Evolutionary conservation across 2,797 vertebrate genomes (phyloP).

Genomic region (Phalanger gymnotis): DNA sequence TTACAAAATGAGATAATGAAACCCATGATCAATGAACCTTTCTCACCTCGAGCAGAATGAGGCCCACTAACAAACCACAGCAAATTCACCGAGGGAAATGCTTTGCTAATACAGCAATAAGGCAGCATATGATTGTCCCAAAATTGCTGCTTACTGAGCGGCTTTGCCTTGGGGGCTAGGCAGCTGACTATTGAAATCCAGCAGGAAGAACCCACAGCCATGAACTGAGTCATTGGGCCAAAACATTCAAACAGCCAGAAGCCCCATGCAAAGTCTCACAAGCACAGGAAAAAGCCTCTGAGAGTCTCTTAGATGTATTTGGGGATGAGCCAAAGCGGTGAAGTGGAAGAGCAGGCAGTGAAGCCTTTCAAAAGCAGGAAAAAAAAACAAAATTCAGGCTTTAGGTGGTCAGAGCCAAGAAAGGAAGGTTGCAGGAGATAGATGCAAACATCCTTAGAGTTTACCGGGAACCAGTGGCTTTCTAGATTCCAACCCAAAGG

Average conservation of each 20-base stretch:
- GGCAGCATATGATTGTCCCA: conserved; percentile 38
- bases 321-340: not conserved
- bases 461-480: not conserved
- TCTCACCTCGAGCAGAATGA: not conserved
- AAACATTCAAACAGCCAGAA: not conserved
- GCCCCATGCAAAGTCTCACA: not conserved
- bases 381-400: not conserved
- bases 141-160: conserved; percentile 47
- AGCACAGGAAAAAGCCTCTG: not conserved
- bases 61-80: conserved; percentile 66
- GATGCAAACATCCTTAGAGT: not conserved
- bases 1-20: conserved; percentile 26
- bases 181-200: not conserved
- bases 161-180: conserved; percentile 48
- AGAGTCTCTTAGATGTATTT: not conserved
- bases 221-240: not conserved
- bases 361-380: not conserved
- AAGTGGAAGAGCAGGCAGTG: not conserved
- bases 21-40: not conserved
- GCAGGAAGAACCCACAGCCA: not conserved
- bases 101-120: not conserved
- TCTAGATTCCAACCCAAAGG: not conserved
- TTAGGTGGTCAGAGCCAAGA: not conserved
- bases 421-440: not conserved
- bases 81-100: conserved; percentile 39